phyloP scores from a whole-genome alignment of 2,113 vertebrate genomes.

The Falcunculus frontatus region DNA sequence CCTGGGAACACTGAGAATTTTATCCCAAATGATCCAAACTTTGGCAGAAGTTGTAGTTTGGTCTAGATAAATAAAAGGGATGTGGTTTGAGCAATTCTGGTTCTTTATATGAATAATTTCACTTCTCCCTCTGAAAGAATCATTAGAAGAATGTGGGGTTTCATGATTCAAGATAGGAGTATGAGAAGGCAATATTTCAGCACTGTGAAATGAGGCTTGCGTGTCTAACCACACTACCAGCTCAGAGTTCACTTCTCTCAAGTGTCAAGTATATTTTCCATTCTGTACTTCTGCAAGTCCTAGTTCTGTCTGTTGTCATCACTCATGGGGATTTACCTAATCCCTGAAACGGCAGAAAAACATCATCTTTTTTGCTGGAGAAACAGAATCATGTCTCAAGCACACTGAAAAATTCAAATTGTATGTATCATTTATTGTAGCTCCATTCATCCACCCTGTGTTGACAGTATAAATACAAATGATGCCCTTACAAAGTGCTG shows the following conservation, averaged over 20 bases:
- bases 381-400: background rate
- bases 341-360: conserved; percentile 6
- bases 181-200: conserved; percentile 31
- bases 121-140: background rate
- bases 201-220: background rate
- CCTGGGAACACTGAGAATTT: background rate
- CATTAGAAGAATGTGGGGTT: background rate
- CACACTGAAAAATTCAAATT: background rate
- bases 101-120: conserved; percentile 21
- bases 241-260: conserved; percentile 4
- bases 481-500: background rate
- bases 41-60: background rate
- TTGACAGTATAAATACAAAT: conserved; percentile 9
- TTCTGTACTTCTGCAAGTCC: background rate
- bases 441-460: background rate
- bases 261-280: conserved; percentile 13
- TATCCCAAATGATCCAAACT: background rate
- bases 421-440: background rate
- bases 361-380: background rate
- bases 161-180: conserved; percentile 12
- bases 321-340: conserved; percentile 48
- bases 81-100: background rate
- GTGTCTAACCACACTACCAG: background rate
- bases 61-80: background rate
- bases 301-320: conserved; percentile 38